phyloP scores from a whole-genome alignment of 2,888 invertebrate species.

The Meta bourneti region DNA sequence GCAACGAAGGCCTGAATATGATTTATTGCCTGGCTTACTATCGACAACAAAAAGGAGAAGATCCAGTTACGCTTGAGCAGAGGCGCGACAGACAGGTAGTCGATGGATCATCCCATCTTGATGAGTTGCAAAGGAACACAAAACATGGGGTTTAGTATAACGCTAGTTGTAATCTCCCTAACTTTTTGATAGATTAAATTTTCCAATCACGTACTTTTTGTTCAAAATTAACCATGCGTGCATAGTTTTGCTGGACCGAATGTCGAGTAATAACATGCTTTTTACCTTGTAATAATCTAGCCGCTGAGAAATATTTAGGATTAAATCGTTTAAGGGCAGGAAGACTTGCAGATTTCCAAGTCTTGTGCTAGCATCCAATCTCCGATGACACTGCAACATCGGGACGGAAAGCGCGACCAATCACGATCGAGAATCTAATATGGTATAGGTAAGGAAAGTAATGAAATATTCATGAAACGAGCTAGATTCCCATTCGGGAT shows the following conservation, averaged over 20 bases:
- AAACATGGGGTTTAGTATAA: conserved; percentile 26
- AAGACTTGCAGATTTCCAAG: conserved; percentile 10
- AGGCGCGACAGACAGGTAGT: conserved; percentile 13
- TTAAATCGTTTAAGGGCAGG: neutral
- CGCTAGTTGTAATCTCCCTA: conserved; percentile 26
- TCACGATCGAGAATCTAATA: neutral
- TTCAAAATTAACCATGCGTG: conserved; percentile 56
- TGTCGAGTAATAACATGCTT: conserved; percentile 47
- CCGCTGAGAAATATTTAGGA: conserved; percentile 47
- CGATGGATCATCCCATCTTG: conserved; percentile 3
- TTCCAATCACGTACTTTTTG: conserved; percentile 51
- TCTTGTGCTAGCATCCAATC: conserved; percentile 11
- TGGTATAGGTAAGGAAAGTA: neutral
- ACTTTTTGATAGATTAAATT: conserved; percentile 35
- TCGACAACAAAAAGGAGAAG: conserved; percentile 18
- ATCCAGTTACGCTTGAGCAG: conserved; percentile 51
- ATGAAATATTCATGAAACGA: conserved; percentile 21
- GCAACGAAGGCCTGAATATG: conserved; percentile 33
- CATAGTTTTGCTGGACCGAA: conserved; percentile 26
- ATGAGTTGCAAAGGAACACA: neutral
- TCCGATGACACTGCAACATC: conserved; percentile 11
- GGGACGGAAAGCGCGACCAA: conserved; percentile 6
- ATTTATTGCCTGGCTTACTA: conserved; percentile 34
- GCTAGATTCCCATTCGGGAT: neutral
- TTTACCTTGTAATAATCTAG: conserved; percentile 41